These are phyloP conservation scores for Drosophila setosimentum DNA, from an alignment of 2,888 invertebrate genomes.

Conservation along the genomic window DNA sequence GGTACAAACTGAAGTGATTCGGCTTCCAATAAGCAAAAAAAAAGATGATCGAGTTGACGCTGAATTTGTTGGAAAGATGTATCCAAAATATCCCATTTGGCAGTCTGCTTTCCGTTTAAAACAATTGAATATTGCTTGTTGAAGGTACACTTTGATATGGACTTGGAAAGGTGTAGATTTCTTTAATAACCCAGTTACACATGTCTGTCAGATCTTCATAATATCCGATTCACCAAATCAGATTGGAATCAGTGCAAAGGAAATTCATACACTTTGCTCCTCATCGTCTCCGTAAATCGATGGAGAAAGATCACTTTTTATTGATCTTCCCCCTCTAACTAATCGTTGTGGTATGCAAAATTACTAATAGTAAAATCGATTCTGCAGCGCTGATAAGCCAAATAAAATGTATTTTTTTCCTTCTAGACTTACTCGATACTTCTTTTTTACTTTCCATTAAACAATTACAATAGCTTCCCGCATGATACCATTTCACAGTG, in stretches of 20 bases:
- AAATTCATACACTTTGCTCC: background rate
- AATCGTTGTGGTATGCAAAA: background rate
- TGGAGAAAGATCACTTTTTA: background rate
- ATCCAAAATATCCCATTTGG: background rate
- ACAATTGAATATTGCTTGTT: background rate
- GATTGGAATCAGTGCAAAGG: background rate
- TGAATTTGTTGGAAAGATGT: background rate
- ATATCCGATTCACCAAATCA: background rate
- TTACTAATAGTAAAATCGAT: background rate
- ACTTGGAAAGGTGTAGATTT: background rate
- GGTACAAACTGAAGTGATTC: slow-evolving; percentile 24
- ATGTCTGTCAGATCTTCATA: background rate
- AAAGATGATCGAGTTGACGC: background rate
- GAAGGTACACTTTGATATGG: background rate
- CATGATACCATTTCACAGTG: background rate
- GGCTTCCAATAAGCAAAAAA: background rate
- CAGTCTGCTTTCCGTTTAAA: background rate
- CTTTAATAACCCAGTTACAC: background rate
- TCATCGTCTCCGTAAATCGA: background rate
- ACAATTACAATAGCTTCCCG: background rate
- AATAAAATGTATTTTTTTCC: background rate
- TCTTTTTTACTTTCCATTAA: background rate
- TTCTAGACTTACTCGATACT: background rate
- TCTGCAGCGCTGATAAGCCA: background rate
- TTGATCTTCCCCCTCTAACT: background rate